A percentile compares a stretch with the other conserved stretches of the same genome.
Evolutionary conservation across 2,888 invertebrate genomes (phyloP).

Genomic region (Drosophila vallismaia): DNA sequence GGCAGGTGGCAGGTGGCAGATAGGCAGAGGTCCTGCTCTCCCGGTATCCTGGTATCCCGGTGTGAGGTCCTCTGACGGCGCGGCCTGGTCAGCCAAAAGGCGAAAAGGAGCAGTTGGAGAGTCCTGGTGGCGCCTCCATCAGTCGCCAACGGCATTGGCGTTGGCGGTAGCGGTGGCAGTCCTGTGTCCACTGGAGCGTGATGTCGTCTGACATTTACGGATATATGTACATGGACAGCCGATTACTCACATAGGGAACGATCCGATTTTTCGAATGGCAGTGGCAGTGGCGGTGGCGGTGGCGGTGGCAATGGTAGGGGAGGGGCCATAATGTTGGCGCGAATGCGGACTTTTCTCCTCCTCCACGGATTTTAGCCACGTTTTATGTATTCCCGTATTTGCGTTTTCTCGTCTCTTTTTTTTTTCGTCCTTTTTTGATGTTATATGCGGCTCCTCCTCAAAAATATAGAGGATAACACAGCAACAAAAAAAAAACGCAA

Average conservation of each 20-base stretch:
- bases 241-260: constrained; percentile 46
- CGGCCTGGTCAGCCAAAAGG: constrained; percentile 31
- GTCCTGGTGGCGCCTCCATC: constrained; percentile 62
- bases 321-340: constrained; percentile 47
- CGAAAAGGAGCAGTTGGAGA: background rate
- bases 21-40: background rate
- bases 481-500: background rate
- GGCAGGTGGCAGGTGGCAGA: constrained; percentile 37
- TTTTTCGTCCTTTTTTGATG: constrained; percentile 12
- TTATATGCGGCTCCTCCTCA: constrained; percentile 41
- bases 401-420: constrained; percentile 23
- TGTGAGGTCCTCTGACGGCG: too few species aligned
- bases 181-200: constrained; percentile 76
- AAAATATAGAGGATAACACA: constrained; percentile 26
- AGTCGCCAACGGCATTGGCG: constrained; percentile 28
- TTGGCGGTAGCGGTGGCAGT: constrained; percentile 31
- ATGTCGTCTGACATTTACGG: constrained; percentile 80
- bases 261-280: background rate
- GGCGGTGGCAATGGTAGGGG: background rate
- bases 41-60: constrained; percentile 14
- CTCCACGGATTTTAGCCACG: constrained; percentile 14
- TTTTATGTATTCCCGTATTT: constrained; percentile 52
- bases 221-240: constrained; percentile 64
- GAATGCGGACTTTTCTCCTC: constrained; percentile 64
- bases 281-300: background rate